Base-by-base conservation (phyloP, 2,113 vertebrate genomes). In the Leucopsar rothschildi region DNA sequence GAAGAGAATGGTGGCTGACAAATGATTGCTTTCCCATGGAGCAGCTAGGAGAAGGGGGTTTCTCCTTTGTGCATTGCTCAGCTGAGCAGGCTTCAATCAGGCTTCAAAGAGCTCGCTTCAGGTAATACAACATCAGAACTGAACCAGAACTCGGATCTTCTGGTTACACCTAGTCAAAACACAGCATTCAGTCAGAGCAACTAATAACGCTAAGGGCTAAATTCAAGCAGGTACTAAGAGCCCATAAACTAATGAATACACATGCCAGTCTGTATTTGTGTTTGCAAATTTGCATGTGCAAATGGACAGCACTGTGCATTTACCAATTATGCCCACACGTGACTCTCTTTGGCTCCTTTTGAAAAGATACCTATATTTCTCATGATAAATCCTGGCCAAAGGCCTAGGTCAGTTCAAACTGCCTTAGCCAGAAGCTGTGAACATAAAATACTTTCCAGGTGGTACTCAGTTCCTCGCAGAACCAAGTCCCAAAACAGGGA, bases 381-480 rank as follows among this genome's bases (percentile, higher is more conserved):
- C 56, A 69, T 87, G 78, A 96, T 70, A 96, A 87, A 96, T 73
- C 50, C 85, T 95, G 94, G 94, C 82, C 42, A 85, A 71, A 73
- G 69, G 44, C 91, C 95, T 93, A 28, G 45, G 82, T 37, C 35
- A 25, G 73, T 73, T 95, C 56, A 64, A 93, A 78, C 76, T 84
- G 63, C 22, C 61, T 87, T 80, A 63, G 47, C 70, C 72, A 92
- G 73, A 70, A 92, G 45, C 15, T n/a, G 45, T 53, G 60, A 66
- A 86, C 55, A 88, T 88, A 75, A 77, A 95, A 70, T 83, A 70
- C 86, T 79, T 96, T 95, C 85, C 94, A 93, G 90, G 82, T 95
- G 91, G 86, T 82, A 72, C 55, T 91, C 21, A 49, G 50, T 28
- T 85, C 47, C 70, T 94, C 4, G 4, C 40, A 92, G 87, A 91